Percentiles rank a stretch among this genome's conserved stretches.
phyloP scores from a whole-genome alignment of 2,888 invertebrate genomes.

The Latheticus oryzae region DNA sequence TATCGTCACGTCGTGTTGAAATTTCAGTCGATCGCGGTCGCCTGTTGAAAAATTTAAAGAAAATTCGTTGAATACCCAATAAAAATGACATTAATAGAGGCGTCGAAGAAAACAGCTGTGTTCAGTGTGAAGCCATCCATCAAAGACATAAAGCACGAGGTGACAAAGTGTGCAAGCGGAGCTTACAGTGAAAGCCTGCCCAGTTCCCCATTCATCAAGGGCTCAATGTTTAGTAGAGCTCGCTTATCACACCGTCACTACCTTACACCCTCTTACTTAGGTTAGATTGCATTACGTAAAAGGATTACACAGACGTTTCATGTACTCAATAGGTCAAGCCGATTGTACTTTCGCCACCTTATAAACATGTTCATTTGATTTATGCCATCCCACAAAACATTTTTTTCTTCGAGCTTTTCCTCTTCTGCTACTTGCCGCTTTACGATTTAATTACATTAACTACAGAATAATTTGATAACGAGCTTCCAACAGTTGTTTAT shows the following conservation, averaged over 20 bases:
- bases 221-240: conserved; percentile 59
- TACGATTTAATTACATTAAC: conserved; percentile 58
- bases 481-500: conserved; percentile 59
- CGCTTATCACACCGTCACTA: conserved; percentile 54
- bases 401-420: conserved; percentile 5
- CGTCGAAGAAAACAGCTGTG: conserved; percentile 61
- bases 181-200: conserved; percentile 59
- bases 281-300: conserved; percentile 57
- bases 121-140: conserved; percentile 60
- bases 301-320: conserved; percentile 48
- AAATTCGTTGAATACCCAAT: conserved; percentile 54
- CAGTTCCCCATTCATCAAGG: conserved; percentile 62
- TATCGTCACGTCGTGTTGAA: conserved; percentile 38
- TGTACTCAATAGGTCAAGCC: conserved; percentile 41
- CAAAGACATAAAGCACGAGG: conserved; percentile 62
- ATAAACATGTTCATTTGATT: too few species aligned
- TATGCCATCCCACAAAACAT: too few species aligned
- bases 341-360: conserved; percentile 39
- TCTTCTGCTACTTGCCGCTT: conserved; percentile 39
- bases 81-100: conserved; percentile 63
- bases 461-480: conserved; percentile 59
- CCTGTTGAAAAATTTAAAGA: conserved; percentile 40
- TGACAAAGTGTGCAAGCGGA: conserved; percentile 63
- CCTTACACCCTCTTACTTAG: conserved; percentile 54
- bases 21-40: conserved; percentile 18